Evolutionary conservation across 2,113 vertebrate species (phyloP).

Genomic region (Emydocephalus ijimae): DNA sequence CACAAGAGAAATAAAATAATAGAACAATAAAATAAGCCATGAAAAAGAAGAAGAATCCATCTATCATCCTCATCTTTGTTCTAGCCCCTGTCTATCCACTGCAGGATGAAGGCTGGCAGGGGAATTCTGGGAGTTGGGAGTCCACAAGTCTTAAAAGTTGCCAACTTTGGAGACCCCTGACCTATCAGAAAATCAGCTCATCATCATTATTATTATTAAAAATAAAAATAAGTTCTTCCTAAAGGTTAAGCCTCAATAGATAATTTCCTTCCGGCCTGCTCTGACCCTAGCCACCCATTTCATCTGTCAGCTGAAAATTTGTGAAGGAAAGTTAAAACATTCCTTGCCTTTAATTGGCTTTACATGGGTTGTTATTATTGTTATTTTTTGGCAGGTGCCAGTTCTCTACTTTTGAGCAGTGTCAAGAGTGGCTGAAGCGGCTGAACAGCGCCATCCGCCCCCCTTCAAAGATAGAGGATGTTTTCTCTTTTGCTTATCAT

Average conservation of each 20-base stretch:
- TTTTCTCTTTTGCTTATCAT: conserved; percentile 95
- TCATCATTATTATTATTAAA: too few species aligned
- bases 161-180: too few species aligned
- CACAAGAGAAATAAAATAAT: too few species aligned
- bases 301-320: not conserved
- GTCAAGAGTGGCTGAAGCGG: conserved; percentile 95
- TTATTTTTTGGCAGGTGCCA: conserved; percentile 82
- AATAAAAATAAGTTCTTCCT: too few species aligned
- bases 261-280: not conserved
- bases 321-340: not conserved
- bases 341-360: not conserved
- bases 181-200: too few species aligned
- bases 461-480: conserved; percentile 89
- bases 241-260: not conserved
- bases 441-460: conserved; percentile 81
- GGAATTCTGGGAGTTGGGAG: not conserved
- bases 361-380: not conserved
- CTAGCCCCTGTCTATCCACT: too few species aligned
- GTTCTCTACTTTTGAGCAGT: conserved; percentile 95
- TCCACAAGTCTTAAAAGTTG: not conserved
- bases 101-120: not conserved
- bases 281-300: not conserved
- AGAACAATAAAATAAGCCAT: too few species aligned
- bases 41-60: too few species aligned
- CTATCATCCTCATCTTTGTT: too few species aligned